Evolutionary conservation across 1,140 invertebrate species (phyloP).

Genomic region (Musca domestica): DNA sequence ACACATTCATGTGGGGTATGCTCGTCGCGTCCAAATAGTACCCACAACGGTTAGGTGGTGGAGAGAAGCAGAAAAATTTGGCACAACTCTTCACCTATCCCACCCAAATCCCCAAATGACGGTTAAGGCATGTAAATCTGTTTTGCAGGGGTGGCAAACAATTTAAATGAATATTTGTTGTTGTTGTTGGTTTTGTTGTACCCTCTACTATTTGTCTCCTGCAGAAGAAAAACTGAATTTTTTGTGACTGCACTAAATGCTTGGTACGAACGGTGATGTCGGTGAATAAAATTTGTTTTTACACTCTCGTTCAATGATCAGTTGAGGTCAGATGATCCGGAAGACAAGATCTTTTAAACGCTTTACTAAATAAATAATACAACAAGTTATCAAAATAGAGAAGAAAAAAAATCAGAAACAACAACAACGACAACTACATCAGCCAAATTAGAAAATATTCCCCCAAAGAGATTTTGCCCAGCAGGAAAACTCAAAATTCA

Average conservation of each 20-base stretch:
- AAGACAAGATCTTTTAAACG: slow-evolving; percentile 25
- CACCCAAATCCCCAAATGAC: no score
- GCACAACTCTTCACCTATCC: no score
- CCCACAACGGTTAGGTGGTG: no score
- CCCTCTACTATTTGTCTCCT: neutral
- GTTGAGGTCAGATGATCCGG: slow-evolving; percentile 28
- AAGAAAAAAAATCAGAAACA: neutral
- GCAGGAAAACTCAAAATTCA: no score
- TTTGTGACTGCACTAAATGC: no score
- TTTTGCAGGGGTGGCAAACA: slow-evolving; percentile 12
- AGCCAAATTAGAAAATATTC: slow-evolving; percentile 1
- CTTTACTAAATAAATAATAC: slow-evolving; percentile 8
- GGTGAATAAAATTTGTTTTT: slow-evolving; percentile 11
- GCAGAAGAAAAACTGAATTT: neutral
- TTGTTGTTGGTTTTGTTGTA: neutral
- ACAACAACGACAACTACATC: neutral
- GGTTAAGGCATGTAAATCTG: neutral
- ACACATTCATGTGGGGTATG: no score
- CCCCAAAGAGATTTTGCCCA: neutral
- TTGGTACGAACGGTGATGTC: no score
- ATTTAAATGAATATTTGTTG: slow-evolving; percentile 2
- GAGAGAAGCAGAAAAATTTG: no score
- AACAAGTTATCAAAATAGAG: slow-evolving; percentile 2
- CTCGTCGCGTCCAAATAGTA: no score
- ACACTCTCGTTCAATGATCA: slow-evolving; percentile 25